phyloP scores from a whole-genome alignment of 2,888 invertebrate genomes.

The Branchellion lobata region DNA sequence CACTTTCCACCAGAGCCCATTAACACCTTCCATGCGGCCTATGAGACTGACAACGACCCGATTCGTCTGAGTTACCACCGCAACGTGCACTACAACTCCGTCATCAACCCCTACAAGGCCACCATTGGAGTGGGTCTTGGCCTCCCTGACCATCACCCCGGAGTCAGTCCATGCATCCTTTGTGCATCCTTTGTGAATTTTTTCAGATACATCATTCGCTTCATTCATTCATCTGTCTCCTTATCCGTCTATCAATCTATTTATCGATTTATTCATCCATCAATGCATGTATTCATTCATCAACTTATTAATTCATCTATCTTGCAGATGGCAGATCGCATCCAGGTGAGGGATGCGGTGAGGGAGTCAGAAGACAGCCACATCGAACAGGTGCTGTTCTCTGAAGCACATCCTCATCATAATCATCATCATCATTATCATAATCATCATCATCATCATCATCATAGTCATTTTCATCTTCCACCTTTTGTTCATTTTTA shows the following conservation, averaged over 20 bases:
- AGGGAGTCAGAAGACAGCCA: slow-evolving; percentile 76
- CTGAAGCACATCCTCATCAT: too few relatives aligned
- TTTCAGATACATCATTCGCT: too few relatives aligned
- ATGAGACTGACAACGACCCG: slow-evolving; percentile 71
- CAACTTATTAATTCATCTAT: too few relatives aligned
- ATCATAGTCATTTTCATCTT: not conserved
- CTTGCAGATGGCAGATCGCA: slow-evolving; percentile 69
- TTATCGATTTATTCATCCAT: slow-evolving; percentile 36
- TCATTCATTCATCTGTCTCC: not conserved
- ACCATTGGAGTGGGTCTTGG: slow-evolving; percentile 80
- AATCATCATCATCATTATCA: too few relatives aligned
- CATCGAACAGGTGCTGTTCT: slow-evolving; percentile 72
- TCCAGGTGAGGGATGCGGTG: slow-evolving; percentile 74
- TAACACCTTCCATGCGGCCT: slow-evolving; percentile 79
- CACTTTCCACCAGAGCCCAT: slow-evolving; percentile 72
- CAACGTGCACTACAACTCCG: slow-evolving; percentile 83
- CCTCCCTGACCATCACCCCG: slow-evolving; percentile 77
- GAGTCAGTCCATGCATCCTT: slow-evolving; percentile 57
- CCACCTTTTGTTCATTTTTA: too few relatives aligned
- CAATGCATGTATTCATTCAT: slow-evolving; percentile 36
- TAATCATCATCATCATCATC: too few relatives aligned
- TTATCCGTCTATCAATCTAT: not conserved
- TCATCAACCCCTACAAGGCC: slow-evolving; percentile 78
- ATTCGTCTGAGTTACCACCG: slow-evolving; percentile 82
- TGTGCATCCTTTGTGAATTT: too few relatives aligned